Percentiles rank a stretch among this genome's conserved stretches.
Conservation (phyloP, 1,140 invertebrate genomes). For the Aphelinus atriplicis region DNA sequence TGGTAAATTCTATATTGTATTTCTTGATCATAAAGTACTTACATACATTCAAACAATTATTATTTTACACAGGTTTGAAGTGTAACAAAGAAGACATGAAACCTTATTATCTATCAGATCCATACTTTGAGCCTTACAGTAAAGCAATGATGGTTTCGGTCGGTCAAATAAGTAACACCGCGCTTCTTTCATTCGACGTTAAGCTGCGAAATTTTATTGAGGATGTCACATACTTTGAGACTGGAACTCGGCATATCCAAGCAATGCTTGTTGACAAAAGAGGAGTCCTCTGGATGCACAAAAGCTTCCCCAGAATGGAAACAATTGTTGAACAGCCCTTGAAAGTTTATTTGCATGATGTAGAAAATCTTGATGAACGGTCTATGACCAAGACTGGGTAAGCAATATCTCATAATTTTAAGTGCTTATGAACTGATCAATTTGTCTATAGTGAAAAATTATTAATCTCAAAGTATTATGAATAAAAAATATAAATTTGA, state of each 20-base stretch:
- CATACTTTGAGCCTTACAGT: conserved; percentile 62
- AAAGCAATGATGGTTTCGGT: conserved; percentile 60
- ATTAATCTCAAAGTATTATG: too few relatives aligned
- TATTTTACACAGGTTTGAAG: conserved; percentile 44
- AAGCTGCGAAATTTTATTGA: conserved; percentile 59
- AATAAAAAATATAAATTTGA: too few relatives aligned
- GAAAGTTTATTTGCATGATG: conserved; percentile 59
- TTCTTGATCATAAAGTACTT: too few relatives aligned
- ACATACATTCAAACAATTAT: too few relatives aligned
- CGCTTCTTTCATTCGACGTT: conserved; percentile 58
- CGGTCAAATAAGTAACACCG: conserved; percentile 55
- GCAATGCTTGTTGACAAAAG: conserved; percentile 60
- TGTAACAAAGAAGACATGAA: conserved; percentile 55
- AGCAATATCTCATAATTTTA: not conserved
- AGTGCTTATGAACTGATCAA: too few relatives aligned
- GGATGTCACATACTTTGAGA: conserved; percentile 62
- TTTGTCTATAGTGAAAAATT: too few relatives aligned
- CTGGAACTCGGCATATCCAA: conserved; percentile 49
- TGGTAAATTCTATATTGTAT: conserved; percentile 9
- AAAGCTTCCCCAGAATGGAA: conserved; percentile 60
- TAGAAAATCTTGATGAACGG: conserved; percentile 58
- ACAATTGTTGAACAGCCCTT: conserved; percentile 57
- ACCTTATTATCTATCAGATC: conserved; percentile 60
- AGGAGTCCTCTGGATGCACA: conserved; percentile 62
- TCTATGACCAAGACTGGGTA: conserved; percentile 38